phyloP scores from a whole-genome alignment of 2,888 invertebrate species.

The Blastobasis adustella region DNA sequence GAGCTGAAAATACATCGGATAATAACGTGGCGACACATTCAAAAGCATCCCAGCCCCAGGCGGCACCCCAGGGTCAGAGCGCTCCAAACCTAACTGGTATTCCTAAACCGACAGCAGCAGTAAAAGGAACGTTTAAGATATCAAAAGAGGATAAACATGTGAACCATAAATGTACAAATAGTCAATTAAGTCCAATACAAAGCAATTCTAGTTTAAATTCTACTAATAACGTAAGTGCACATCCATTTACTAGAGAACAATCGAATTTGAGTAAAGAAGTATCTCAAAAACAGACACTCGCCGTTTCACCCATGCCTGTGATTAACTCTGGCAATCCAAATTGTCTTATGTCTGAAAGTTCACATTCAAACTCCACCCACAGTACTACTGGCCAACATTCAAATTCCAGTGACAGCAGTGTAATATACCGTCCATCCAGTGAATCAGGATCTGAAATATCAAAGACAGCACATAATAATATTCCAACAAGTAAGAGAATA shows the following conservation, averaged over 20 bases:
- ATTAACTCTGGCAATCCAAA: slow-evolving; percentile 43
- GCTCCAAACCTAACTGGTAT: slow-evolving; percentile 76
- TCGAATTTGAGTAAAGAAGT: slow-evolving; percentile 69
- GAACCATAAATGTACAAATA: slow-evolving; percentile 71
- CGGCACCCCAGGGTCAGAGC: slow-evolving; percentile 56
- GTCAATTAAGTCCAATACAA: slow-evolving; percentile 73
- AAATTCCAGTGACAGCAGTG: slow-evolving; percentile 83
- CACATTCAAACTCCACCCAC: slow-evolving; percentile 73
- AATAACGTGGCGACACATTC: slow-evolving; percentile 28
- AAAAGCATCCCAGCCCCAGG: slow-evolving; percentile 27
- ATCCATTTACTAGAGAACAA: slow-evolving; percentile 66
- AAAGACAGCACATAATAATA: slow-evolving; percentile 43
- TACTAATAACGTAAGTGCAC: slow-evolving; percentile 63
- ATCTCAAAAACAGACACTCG: slow-evolving; percentile 68
- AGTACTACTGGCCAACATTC: slow-evolving; percentile 80
- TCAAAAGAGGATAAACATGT: slow-evolving; percentile 73
- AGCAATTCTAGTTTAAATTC: slow-evolving; percentile 75
- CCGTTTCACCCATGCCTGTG: slow-evolving; percentile 86
- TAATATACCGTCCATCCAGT: slow-evolving; percentile 83
- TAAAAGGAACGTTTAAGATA: slow-evolving; percentile 90
- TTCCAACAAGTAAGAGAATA: slow-evolving; percentile 66
- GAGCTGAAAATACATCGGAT: slow-evolving; percentile 37
- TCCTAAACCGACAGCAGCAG: slow-evolving; percentile 93
- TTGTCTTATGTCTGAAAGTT: slow-evolving; percentile 81
- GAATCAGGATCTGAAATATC: slow-evolving; percentile 80